Evolutionary conservation across 2,888 invertebrate species (phyloP), one percentile per base, ranked within the genome.

Genomic region (Nemoura dubitans): DNA sequence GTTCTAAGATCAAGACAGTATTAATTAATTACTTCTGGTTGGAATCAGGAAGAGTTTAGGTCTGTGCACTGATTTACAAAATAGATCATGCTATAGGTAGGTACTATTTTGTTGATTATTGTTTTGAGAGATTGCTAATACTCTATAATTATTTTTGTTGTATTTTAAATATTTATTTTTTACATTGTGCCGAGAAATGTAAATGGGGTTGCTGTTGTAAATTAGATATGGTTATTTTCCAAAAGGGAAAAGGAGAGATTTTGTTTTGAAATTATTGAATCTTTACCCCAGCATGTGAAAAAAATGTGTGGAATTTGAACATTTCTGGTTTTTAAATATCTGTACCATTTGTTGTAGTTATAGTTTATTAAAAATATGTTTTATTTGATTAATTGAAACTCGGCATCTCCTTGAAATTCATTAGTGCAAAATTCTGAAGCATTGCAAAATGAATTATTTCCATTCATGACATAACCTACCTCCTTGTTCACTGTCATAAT

Each of bases 81-180:
- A 59, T 59, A 59, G 59, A 10, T 59, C n/a, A n/a, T 59, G 59
- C 59, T 59, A 59, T 7, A n/a, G n/a, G n/a, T n/a, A n/a, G n/a
- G n/a, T n/a, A n/a, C 3, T 59, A 59, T 59, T 59, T 59, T 59
- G 59, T 59, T 59, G 14, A 21, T 59, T 59, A 59, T 21, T 21
- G 59, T 14, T 59, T 59, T 59, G 21, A 59, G 59, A 59, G 59
- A 59, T 59, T 59, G 59, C 59, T 59, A 59, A 59, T 59, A 59
- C 59, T 59, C 59, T 59, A 59, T 59, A 59, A 36, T 59, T 59
- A 59, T 59, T 59, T 3, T 59, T 59, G 59, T 59, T 7, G 59
- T 1, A 59, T 59, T 59, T 59, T 59, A 59, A 59, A 59, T 59
- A 59, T 59, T 59, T 59, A 59, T 59, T 59, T 59, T 59, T 59